A percentile compares a stretch with the other conserved stretches of the same genome.
Conservation (phyloP, 2,797 vertebrate genomes). For the Squalus acanthias region DNA sequence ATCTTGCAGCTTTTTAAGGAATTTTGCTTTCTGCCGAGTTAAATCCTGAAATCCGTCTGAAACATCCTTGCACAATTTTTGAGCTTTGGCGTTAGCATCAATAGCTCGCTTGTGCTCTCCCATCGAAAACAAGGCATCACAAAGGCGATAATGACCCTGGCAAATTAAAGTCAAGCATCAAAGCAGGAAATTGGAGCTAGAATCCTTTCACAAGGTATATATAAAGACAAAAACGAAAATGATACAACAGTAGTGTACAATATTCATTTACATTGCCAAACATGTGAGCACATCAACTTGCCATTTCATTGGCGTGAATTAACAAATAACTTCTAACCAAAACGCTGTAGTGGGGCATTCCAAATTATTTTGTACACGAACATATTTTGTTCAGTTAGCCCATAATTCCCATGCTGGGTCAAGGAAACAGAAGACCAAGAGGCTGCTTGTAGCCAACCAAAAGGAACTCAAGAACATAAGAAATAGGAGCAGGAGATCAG, state of each 20-base stretch:
- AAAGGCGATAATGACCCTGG: constrained; percentile 88
- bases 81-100: constrained; percentile 67
- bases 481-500: no score
- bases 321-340: not conserved
- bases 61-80: constrained; percentile 58
- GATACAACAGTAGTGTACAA: not conserved
- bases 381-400: not conserved
- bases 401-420: not conserved
- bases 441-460: not conserved
- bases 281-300: not conserved
- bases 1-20: constrained; percentile 49
- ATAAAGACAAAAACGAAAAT: not conserved
- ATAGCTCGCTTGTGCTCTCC: constrained; percentile 66
- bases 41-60: constrained; percentile 69
- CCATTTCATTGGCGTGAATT: not conserved
- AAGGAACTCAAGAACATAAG: not conserved
- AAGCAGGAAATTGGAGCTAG: not conserved
- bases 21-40: constrained; percentile 60
- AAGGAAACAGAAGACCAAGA: not conserved
- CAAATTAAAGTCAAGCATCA: constrained; percentile 34
- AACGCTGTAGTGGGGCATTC: not conserved
- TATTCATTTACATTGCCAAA: not conserved
- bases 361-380: not conserved
- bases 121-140: constrained; percentile 75
- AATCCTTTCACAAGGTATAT: not conserved